Evolutionary conservation across 2,113 vertebrate species (phyloP).

Genomic region (Apteryx owenii): DNA sequence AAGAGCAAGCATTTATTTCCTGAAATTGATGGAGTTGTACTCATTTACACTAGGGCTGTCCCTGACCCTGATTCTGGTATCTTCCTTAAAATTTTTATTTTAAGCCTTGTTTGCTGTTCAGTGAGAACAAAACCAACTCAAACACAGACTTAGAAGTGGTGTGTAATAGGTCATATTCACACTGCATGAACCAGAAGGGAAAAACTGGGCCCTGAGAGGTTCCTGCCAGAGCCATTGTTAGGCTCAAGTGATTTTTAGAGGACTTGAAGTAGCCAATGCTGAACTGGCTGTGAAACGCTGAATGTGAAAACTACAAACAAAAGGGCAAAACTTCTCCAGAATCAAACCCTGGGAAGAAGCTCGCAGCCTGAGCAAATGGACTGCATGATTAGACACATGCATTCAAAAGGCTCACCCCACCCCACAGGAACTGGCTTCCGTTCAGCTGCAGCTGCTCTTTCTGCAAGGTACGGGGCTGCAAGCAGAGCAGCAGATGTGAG

Average conservation of each 20-base stretch:
- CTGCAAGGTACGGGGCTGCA: background rate
- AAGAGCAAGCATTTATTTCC: background rate
- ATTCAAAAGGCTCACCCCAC: background rate
- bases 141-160: background rate
- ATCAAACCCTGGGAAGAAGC: background rate
- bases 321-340: background rate
- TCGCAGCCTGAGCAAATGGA: background rate
- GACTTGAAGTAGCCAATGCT: background rate
- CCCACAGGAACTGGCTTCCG: background rate
- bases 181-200: background rate
- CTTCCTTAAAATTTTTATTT: background rate
- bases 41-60: background rate
- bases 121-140: background rate
- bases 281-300: background rate
- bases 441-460: slow-evolving; percentile 1
- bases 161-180: background rate
- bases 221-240: background rate
- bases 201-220: background rate
- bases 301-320: background rate
- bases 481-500: background rate
- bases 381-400: background rate
- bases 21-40: background rate
- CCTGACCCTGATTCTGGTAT: background rate
- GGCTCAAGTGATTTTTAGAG: background rate
- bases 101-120: background rate